phyloP scores from a whole-genome alignment of 2,888 invertebrate species.

The Meiosimyza decipiens region DNA sequence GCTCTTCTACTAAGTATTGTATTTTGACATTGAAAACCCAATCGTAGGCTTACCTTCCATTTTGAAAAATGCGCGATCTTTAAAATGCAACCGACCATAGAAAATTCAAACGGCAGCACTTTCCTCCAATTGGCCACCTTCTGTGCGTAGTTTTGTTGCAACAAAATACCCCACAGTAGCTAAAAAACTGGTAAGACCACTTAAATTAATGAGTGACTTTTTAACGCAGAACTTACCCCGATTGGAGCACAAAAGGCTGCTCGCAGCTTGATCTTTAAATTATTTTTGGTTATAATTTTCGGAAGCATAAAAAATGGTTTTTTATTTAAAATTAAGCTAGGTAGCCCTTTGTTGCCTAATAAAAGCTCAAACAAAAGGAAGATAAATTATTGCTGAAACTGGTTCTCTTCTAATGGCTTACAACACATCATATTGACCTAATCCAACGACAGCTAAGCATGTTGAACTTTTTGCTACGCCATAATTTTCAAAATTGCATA shows the following conservation, averaged over 20 bases:
- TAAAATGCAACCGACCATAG: background rate
- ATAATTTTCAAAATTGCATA: too few relatives aligned
- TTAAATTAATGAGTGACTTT: constrained; percentile 17
- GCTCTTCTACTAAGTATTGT: too few relatives aligned
- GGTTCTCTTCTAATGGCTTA: constrained; percentile 2
- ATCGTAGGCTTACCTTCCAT: too few relatives aligned
- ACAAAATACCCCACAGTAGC: constrained; percentile 23
- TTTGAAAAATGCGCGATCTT: background rate
- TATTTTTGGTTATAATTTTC: constrained; percentile 28
- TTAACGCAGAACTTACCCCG: constrained; percentile 20
- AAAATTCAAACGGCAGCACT: background rate
- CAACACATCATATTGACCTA: too few relatives aligned
- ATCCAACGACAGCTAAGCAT: too few relatives aligned
- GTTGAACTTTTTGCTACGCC: too few relatives aligned
- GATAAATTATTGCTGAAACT: constrained; percentile 27
- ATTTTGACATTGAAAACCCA: too few relatives aligned
- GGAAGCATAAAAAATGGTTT: constrained; percentile 28
- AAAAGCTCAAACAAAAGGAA: constrained; percentile 20
- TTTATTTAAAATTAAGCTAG: background rate
- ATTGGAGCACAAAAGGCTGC: constrained; percentile 4
- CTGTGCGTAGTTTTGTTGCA: constrained; percentile 7
- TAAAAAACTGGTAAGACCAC: constrained; percentile 3
- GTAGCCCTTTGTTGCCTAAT: background rate
- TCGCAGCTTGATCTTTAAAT: background rate
- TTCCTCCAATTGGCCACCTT: constrained; percentile 19